Conservation (phyloP, 92 coral and sea anemone species). For the Muricea muricata region DNA sequence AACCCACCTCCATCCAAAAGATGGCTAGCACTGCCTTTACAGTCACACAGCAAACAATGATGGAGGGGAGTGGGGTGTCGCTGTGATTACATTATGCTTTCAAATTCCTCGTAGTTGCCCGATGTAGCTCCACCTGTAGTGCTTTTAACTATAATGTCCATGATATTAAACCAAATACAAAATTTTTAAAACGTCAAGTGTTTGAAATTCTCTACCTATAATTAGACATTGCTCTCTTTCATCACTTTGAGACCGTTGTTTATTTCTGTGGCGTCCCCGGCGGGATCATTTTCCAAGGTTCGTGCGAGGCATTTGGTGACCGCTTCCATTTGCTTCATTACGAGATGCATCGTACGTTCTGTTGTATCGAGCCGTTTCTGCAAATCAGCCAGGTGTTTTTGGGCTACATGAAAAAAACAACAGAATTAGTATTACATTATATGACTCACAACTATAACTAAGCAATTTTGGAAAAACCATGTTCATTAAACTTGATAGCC, state of each 20-base stretch:
- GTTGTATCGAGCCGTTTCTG: constrained; percentile 98
- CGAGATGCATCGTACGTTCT: constrained; percentile 98
- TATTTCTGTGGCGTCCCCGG: constrained; percentile 90
- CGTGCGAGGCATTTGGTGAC: constrained; percentile 98
- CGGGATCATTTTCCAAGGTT: constrained; percentile 91
- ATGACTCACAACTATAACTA: too few relatives aligned
- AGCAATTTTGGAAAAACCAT: too few relatives aligned
- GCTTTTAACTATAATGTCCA: too few relatives aligned
- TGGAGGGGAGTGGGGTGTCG: too few relatives aligned
- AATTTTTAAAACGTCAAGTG: not conserved
- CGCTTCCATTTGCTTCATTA: constrained; percentile 99
- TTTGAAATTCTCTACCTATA: not conserved
- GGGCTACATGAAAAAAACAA: constrained; percentile 59
- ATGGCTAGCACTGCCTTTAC: too few relatives aligned
- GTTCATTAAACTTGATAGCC: too few relatives aligned
- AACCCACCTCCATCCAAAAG: too few relatives aligned
- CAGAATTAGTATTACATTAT: not conserved
- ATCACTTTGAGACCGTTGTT: constrained; percentile 91
- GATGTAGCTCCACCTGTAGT: too few relatives aligned
- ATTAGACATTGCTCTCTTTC: constrained; percentile 92
- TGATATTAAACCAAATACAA: not conserved
- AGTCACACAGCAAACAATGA: too few relatives aligned
- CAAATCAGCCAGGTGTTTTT: constrained; percentile 88
- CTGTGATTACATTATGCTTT: too few relatives aligned
- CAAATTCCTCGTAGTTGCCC: too few relatives aligned